phyloP scores from a whole-genome alignment of 2,888 invertebrate species.

The Nymphalis c-album region DNA sequence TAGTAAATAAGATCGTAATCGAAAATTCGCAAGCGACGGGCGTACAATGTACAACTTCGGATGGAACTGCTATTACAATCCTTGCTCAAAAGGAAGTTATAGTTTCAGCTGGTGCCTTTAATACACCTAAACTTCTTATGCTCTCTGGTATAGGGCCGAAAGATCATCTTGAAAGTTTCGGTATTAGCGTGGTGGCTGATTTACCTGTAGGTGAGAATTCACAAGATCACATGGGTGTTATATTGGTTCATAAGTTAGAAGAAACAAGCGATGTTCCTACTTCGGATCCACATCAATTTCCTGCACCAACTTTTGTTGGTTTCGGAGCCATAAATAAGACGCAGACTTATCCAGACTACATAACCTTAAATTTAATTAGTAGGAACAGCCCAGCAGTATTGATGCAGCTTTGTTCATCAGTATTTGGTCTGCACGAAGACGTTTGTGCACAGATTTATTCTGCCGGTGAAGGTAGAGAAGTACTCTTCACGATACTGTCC shows the following conservation, averaged over 20 bases:
- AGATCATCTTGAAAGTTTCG: slow-evolving; percentile 51
- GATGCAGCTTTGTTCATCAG: slow-evolving; percentile 39
- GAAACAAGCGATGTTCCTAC: slow-evolving; percentile 51
- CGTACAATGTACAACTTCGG: slow-evolving; percentile 55
- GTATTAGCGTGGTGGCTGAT: slow-evolving; percentile 59
- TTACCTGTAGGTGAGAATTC: slow-evolving; percentile 69
- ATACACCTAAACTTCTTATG: slow-evolving; percentile 71
- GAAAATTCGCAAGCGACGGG: slow-evolving; percentile 65
- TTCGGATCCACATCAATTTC: slow-evolving; percentile 48
- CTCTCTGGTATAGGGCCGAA: slow-evolving; percentile 73
- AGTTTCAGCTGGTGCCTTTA: slow-evolving; percentile 68
- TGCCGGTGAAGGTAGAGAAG: slow-evolving; percentile 36
- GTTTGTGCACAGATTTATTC: slow-evolving; percentile 43
- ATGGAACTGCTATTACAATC: slow-evolving; percentile 44
- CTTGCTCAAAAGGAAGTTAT: slow-evolving; percentile 68
- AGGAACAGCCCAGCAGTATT: slow-evolving; percentile 37
- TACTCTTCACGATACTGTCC: slow-evolving; percentile 34
- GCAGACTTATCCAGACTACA: slow-evolving; percentile 67
- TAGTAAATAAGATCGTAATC: slow-evolving; percentile 72
- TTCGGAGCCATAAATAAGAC: slow-evolving; percentile 81
- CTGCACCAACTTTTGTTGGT: slow-evolving; percentile 43
- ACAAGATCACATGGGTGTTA: slow-evolving; percentile 66
- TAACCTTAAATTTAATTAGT: slow-evolving; percentile 40
- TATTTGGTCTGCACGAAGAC: slow-evolving; percentile 40
- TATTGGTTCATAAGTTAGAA: slow-evolving; percentile 45